Base-by-base conservation (phyloP, 2,113 vertebrate species). In the Cryptotis parvus region DNA sequence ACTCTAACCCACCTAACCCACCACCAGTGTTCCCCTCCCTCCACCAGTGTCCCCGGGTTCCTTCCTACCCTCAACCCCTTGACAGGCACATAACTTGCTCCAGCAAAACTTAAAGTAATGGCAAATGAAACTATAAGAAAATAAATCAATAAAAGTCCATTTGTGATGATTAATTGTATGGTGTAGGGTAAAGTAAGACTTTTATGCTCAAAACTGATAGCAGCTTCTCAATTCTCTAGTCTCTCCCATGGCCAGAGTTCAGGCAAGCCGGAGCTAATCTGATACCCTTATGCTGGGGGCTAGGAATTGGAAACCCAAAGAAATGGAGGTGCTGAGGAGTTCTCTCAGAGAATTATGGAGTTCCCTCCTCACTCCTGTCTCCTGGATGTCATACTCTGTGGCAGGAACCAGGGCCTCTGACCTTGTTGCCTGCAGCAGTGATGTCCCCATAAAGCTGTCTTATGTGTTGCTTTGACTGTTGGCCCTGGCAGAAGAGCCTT, bases 201-300 rank as follows among this genome's bases (percentile, higher is more conserved):
- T 63, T 65, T 45, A 89, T 39, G 22, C 27, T 86, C 74, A 72
- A 90, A 91, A 79, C 58, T 75, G 73, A 86, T 91, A 49, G 75
- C 74, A 72, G 24, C 18, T 45, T 3, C 18, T 76, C 31, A 37
- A 33, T 87, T 82, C 82, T 86, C 72, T 33, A 72, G 18, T 6
- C 22, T 86, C 3, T 91, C n/a, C 16, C 41, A 18, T 7, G 89
- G 39, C 9, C 39, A 75, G 85, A 78, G 63, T 16, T 18, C 16
- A 35, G 43, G 6, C 41, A 52, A 52, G 49, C 6, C 26, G 69
- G 4, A 85, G 37, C 45, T 52, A 29, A 37, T 79, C 11, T 73
- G 49, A 76, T 27, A 29, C 9, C 4, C 73, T 82, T 37, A 22
- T 69, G 55, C 55, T 33, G 39, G 78, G 43, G 45, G 77, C 49